Conservation (phyloP, 2,888 invertebrate species). For the Cremastinae sp. region DNA sequence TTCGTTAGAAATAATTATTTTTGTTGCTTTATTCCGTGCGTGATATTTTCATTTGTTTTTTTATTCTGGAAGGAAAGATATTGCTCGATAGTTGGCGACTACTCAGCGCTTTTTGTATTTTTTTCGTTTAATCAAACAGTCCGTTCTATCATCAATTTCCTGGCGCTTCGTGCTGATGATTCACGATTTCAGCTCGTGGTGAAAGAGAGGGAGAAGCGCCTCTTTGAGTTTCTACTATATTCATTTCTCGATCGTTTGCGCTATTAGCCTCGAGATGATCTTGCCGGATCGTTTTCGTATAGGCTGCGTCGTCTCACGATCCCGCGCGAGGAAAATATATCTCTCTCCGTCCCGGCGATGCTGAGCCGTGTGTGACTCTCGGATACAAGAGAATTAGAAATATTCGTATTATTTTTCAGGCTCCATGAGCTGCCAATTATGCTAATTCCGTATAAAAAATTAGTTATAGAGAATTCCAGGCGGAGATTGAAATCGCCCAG, state of each 20-base stretch:
- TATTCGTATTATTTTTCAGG: conserved; percentile 19
- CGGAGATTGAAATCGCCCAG: conserved; percentile 3
- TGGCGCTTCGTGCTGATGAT: neutral
- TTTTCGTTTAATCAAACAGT: neutral
- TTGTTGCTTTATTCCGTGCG: too few relatives aligned
- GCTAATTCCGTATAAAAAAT: conserved; percentile 11
- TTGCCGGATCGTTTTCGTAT: too few relatives aligned
- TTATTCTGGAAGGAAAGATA: too few relatives aligned
- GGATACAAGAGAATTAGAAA: conserved; percentile 8
- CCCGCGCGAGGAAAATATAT: neutral
- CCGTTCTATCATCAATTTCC: neutral
- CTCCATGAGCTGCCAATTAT: conserved; percentile 16
- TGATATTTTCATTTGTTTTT: too few relatives aligned
- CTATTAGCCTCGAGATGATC: conserved; percentile 9
- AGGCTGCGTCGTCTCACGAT: conserved; percentile 26
- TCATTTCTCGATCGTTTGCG: conserved; percentile 15
- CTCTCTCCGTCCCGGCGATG: too few relatives aligned
- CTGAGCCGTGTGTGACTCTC: neutral
- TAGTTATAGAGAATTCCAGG: neutral
- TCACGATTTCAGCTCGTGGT: neutral
- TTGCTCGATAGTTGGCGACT: too few relatives aligned
- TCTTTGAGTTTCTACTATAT: neutral
- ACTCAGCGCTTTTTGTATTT: neutral
- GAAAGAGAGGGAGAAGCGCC: neutral
- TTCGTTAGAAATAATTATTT: too few relatives aligned